These are phyloP conservation scores for Gymnosoma rotundatum DNA, from an alignment of 2,888 invertebrate genomes.

Conservation along the genomic window DNA sequence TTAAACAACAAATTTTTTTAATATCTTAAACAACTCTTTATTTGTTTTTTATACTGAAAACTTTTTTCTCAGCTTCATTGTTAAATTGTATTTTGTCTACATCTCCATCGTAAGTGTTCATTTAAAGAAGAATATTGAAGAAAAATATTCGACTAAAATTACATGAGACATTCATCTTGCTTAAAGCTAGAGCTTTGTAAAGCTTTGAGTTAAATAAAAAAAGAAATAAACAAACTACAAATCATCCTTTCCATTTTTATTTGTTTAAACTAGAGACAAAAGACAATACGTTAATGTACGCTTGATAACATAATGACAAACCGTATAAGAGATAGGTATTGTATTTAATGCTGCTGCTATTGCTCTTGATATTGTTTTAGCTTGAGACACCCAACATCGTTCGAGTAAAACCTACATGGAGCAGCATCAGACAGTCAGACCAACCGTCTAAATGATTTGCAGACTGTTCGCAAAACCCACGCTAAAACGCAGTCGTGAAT, in stretches of 20 bases:
- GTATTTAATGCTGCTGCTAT: constrained; percentile 17
- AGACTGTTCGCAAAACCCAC: constrained; percentile 36
- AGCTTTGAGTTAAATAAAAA: constrained; percentile 35
- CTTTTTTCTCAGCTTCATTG: not conserved
- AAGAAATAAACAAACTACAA: constrained; percentile 49
- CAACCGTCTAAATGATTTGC: not conserved
- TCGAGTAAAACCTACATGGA: constrained; percentile 50
- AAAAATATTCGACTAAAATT: constrained; percentile 21
- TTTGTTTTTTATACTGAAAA: not conserved
- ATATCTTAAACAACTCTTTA: too few relatives aligned
- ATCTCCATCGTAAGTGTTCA: constrained; percentile 7
- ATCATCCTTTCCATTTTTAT: constrained; percentile 48
- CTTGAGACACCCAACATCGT: constrained; percentile 25
- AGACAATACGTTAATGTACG: constrained; percentile 25
- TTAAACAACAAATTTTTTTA: too few relatives aligned
- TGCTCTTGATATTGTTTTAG: constrained; percentile 19
- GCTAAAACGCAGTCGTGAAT: not conserved
- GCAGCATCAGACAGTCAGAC: constrained; percentile 18
- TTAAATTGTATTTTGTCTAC: not conserved
- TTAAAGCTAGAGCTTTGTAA: constrained; percentile 58
- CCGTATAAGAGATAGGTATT: constrained; percentile 31
- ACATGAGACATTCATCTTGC: constrained; percentile 48
- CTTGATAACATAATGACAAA: constrained; percentile 45
- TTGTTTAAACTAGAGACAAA: constrained; percentile 46
- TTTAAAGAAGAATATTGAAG: not conserved